Evolutionary conservation across 2,888 invertebrate species (phyloP).

Genomic region (Eubasilissa splendida): DNA sequence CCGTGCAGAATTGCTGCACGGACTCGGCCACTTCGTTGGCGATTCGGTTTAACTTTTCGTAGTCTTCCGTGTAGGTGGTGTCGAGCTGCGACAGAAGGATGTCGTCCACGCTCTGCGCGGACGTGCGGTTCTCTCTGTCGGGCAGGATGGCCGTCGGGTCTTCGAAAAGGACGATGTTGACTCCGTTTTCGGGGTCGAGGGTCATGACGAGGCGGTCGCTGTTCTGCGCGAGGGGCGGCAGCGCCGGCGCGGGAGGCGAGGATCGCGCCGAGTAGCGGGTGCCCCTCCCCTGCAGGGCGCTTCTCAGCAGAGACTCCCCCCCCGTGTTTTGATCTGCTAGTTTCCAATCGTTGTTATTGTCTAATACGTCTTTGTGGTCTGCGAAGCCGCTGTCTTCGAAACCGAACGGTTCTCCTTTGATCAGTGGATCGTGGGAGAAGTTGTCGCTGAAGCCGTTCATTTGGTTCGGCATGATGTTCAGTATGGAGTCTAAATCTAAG

Average conservation of each 20-base stretch:
- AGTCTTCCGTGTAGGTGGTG: slow-evolving; percentile 83
- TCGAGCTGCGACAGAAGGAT: slow-evolving; percentile 80
- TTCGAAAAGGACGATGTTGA: slow-evolving; percentile 71
- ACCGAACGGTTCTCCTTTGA: slow-evolving; percentile 81
- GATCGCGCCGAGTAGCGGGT: slow-evolving; percentile 72
- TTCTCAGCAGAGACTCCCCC: slow-evolving; percentile 84
- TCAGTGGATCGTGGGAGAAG: slow-evolving; percentile 74
- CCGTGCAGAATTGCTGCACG: slow-evolving; percentile 80
- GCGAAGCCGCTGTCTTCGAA: slow-evolving; percentile 84
- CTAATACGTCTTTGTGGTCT: slow-evolving; percentile 69
- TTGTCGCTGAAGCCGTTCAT: slow-evolving; percentile 75
- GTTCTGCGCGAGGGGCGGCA: slow-evolving; percentile 67
- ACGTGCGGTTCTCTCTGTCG: slow-evolving; percentile 71
- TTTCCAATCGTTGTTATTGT: slow-evolving; percentile 88
- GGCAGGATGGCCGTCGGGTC: slow-evolving; percentile 67
- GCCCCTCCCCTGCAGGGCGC: slow-evolving; percentile 88
- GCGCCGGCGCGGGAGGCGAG: slow-evolving; percentile 73
- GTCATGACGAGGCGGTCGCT: slow-evolving; percentile 66
- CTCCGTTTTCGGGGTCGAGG: slow-evolving; percentile 64
- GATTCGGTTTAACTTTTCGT: slow-evolving; percentile 88
- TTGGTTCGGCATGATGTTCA: slow-evolving; percentile 80
- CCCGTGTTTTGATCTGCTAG: slow-evolving; percentile 81
- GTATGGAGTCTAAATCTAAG: slow-evolving; percentile 85
- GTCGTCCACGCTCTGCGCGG: slow-evolving; percentile 79
- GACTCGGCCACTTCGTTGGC: slow-evolving; percentile 87